Evolutionary conservation across 2,113 vertebrate species (phyloP).

Genomic region (Melanocharis versteri): DNA sequence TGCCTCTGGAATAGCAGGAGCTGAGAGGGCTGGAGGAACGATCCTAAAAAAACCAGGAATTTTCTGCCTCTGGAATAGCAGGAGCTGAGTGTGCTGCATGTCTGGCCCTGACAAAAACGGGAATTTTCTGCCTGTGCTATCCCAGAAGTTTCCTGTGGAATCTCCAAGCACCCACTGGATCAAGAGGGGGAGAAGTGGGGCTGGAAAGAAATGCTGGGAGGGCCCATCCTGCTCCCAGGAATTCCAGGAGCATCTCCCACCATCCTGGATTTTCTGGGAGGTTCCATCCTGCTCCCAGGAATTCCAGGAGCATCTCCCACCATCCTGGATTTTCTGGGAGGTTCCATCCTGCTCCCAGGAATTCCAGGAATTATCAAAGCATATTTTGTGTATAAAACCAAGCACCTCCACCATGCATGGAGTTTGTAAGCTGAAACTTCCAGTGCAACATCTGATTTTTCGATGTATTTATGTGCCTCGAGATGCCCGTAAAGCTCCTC

Average conservation of each 20-base stretch:
- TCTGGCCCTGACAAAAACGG: fast-evolving
- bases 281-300: not conserved
- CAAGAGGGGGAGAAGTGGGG: not conserved
- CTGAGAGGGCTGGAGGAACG: not conserved
- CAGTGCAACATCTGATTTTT: not conserved
- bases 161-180: fast-evolving
- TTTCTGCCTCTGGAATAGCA: not conserved
- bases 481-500: not conserved
- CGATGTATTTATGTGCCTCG: not conserved
- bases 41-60: not conserved
- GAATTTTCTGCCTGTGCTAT: not conserved
- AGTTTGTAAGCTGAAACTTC: not conserved
- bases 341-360: not conserved
- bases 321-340: not conserved
- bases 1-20: not conserved
- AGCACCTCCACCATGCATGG: not conserved
- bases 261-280: fast-evolving
- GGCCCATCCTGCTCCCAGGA: not conserved
- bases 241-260: not conserved
- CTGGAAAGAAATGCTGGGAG: fast-evolving
- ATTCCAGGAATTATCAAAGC: not conserved
- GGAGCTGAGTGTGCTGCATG: not conserved
- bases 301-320: not conserved
- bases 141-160: not conserved
- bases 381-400: not conserved